Evolutionary conservation across 2,797 vertebrate species (phyloP).

Genomic region (Serranus cabrilla): DNA sequence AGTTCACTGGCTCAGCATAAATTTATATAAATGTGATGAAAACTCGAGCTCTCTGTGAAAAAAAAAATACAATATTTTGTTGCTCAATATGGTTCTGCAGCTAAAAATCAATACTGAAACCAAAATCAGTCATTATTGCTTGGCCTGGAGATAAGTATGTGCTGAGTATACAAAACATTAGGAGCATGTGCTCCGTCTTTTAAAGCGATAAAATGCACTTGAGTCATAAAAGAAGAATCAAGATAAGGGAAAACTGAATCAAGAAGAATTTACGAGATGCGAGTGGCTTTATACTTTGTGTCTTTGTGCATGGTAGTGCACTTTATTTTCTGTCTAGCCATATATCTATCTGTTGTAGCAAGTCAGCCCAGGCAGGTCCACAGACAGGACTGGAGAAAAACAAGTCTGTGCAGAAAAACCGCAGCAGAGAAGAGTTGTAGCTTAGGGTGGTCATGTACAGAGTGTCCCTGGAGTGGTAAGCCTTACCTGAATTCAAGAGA

Average conservation of each 20-base stretch:
- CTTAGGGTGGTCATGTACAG: constrained; percentile 34
- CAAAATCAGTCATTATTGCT: constrained; percentile 56
- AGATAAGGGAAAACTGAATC: constrained; percentile 35
- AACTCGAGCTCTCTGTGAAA: constrained; percentile 11
- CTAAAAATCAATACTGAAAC: constrained; percentile 69
- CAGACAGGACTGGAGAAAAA: constrained; percentile 13
- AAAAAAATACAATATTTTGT: constrained; percentile 55
- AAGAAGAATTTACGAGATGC: constrained; percentile 37
- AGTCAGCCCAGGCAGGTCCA: constrained; percentile 12
- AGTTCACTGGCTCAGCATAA: constrained; percentile 45
- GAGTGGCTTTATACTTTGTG: constrained; percentile 30
- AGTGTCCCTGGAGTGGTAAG: constrained; percentile 44
- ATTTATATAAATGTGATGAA: constrained; percentile 56
- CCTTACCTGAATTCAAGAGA: constrained; percentile 52
- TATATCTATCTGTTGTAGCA: constrained; percentile 10
- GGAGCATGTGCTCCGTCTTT: constrained; percentile 26
- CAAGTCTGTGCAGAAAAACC: constrained; percentile 19
- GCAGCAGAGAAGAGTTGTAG: constrained; percentile 32
- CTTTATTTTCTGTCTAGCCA: constrained; percentile 30
- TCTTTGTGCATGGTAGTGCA: constrained; percentile 18
- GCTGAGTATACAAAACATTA: constrained; percentile 53
- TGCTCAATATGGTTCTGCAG: constrained; percentile 41
- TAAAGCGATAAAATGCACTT: constrained; percentile 40
- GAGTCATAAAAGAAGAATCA: constrained; percentile 46
- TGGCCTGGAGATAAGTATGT: constrained; percentile 35